Conservation (phyloP, 2,888 invertebrate genomes). For the Sinotaia quadrata region DNA sequence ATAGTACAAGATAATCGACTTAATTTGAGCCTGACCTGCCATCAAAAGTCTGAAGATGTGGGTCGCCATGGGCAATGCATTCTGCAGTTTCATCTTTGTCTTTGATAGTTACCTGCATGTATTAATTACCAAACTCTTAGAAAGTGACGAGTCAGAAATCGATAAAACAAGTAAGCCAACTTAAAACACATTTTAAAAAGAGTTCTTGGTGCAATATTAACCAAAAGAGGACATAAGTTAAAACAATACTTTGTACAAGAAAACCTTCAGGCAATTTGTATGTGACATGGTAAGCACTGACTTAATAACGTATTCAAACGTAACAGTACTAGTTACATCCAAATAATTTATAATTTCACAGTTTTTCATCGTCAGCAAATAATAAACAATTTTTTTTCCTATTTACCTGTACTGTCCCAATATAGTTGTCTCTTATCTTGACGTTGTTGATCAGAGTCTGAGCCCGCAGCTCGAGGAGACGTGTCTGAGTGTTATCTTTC, state of each 20-base stretch:
- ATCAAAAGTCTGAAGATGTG: constrained; percentile 54
- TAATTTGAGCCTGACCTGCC: constrained; percentile 52
- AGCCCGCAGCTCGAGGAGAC: constrained; percentile 26
- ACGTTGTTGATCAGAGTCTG: constrained; percentile 2
- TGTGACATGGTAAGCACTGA: too few relatives aligned
- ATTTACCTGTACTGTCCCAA: constrained; percentile 8
- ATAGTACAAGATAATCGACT: too few relatives aligned
- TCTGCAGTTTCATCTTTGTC: constrained; percentile 44
- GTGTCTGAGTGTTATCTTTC: constrained; percentile 36
- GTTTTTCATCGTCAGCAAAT: too few relatives aligned
- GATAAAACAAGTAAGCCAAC: neutral
- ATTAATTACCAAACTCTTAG: neutral
- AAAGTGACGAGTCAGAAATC: neutral
- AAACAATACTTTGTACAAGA: too few relatives aligned
- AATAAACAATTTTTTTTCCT: too few relatives aligned
- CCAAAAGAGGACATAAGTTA: too few relatives aligned
- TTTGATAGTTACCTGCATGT: constrained; percentile 37
- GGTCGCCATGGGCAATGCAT: constrained; percentile 50
- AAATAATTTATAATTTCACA: too few relatives aligned
- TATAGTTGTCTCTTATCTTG: neutral
- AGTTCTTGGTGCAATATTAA: too few relatives aligned
- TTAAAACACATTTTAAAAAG: too few relatives aligned
- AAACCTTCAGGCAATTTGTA: too few relatives aligned
- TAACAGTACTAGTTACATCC: too few relatives aligned
- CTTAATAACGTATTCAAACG: too few relatives aligned